Evolutionary conservation across 2,797 vertebrate species (phyloP).

Genomic region (Peromyscus eremicus): DNA sequence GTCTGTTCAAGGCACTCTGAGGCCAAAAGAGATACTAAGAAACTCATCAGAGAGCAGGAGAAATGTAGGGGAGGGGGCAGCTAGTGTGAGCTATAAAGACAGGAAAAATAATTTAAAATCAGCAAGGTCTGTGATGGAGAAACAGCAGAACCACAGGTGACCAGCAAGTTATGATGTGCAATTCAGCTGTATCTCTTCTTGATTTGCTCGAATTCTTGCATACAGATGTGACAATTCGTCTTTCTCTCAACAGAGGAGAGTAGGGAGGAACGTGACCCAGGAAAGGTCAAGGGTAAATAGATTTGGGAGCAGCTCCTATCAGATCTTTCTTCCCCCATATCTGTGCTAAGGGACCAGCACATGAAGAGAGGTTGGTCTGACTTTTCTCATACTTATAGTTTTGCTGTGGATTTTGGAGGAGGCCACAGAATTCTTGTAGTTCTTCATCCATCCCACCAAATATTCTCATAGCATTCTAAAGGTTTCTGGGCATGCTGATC

Average conservation of each 20-base stretch:
- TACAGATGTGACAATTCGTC: background rate
- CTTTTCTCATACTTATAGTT: background rate
- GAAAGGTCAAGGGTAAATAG: background rate
- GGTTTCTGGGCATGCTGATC: background rate
- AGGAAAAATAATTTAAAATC: background rate
- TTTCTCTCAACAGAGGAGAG: background rate
- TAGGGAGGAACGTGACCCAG: background rate
- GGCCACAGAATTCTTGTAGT: background rate
- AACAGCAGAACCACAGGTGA: background rate
- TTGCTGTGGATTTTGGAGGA: background rate
- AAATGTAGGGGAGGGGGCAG: too few relatives aligned
- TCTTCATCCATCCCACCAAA: background rate
- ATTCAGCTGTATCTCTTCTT: background rate
- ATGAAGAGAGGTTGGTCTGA: background rate
- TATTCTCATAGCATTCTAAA: background rate
- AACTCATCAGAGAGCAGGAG: background rate
- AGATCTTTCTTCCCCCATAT: background rate
- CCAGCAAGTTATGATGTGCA: accelerated
- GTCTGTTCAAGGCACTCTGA: background rate
- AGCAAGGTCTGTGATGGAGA: background rate
- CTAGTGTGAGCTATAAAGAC: background rate
- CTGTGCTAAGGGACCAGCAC: background rate
- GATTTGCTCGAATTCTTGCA: background rate
- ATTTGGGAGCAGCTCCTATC: background rate
- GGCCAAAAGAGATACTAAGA: background rate